Conservation (phyloP, 2,888 invertebrate genomes). For the Oligia strigilis region DNA sequence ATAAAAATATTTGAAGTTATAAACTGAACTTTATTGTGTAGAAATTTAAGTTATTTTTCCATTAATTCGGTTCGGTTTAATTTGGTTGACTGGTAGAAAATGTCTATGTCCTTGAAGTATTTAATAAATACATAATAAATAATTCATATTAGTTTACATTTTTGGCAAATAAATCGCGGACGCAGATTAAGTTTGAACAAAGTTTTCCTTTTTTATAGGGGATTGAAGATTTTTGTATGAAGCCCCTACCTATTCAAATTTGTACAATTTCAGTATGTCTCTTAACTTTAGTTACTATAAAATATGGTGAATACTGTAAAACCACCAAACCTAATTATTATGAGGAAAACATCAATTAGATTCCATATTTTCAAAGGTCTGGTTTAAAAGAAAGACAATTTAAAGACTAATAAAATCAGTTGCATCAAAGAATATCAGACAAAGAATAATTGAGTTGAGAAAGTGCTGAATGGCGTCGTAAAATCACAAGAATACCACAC, state of each 20-base stretch:
- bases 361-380: conserved; percentile 1
- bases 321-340: neutral
- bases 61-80: no score
- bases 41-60: no score
- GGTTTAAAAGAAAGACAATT: conserved; percentile 24
- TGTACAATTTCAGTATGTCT: neutral
- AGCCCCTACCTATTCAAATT: no score
- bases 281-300: neutral
- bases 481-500: conserved; percentile 64
- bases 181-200: neutral
- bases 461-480: conserved; percentile 69
- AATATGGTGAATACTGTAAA: neutral
- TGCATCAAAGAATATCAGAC: conserved; percentile 60
- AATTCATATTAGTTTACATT: no score
- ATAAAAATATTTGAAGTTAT: no score
- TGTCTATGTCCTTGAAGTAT: no score
- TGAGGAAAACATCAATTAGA: neutral
- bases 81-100: no score
- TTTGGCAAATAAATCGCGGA: no score
- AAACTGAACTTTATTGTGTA: no score
- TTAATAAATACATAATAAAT: no score
- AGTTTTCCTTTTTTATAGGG: neutral
- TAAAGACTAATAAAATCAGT: conserved; percentile 53
- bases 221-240: neutral
- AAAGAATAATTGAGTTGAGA: conserved; percentile 70